Evolutionary conservation across 2,113 vertebrate species (phyloP).

Genomic region (Ranitomeya variabilis): DNA sequence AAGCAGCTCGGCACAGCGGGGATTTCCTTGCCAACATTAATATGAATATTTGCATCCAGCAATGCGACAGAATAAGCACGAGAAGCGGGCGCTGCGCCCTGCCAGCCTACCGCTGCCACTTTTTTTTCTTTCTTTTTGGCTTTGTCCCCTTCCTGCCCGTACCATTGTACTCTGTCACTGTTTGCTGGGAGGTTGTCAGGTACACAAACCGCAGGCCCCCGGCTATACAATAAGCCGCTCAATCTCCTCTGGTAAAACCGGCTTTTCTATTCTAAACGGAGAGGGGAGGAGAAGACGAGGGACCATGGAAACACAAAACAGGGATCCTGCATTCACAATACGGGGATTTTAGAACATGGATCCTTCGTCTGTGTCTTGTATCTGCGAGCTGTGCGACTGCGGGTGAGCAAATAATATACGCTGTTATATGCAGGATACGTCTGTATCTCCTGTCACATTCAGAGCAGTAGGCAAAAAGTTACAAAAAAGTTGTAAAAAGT

Average conservation of each 20-base stretch:
- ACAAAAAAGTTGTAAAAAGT: too few species aligned
- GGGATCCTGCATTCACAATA: background rate
- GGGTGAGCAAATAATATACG: constrained; percentile 22
- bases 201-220: constrained; percentile 50
- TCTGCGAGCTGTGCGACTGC: constrained; percentile 58
- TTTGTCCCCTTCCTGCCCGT: background rate
- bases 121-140: background rate
- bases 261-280: constrained; percentile 48
- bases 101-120: background rate
- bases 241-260: constrained; percentile 37
- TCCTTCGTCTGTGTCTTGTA: constrained; percentile 32
- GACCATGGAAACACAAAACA: constrained; percentile 49
- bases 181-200: constrained; percentile 53
- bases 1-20: background rate
- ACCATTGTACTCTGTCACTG: constrained; percentile 16
- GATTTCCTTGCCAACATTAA: background rate
- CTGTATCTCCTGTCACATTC: too few species aligned
- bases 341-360: constrained; percentile 29
- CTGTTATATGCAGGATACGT: too few species aligned
- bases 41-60: background rate
- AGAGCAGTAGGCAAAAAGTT: too few species aligned
- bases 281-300: background rate
- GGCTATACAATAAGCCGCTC: constrained; percentile 38
- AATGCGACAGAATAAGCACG: background rate
- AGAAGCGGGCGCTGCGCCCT: background rate